Evolutionary conservation across 1,140 invertebrate genomes (phyloP).

Genomic region (Venturia canescens): DNA sequence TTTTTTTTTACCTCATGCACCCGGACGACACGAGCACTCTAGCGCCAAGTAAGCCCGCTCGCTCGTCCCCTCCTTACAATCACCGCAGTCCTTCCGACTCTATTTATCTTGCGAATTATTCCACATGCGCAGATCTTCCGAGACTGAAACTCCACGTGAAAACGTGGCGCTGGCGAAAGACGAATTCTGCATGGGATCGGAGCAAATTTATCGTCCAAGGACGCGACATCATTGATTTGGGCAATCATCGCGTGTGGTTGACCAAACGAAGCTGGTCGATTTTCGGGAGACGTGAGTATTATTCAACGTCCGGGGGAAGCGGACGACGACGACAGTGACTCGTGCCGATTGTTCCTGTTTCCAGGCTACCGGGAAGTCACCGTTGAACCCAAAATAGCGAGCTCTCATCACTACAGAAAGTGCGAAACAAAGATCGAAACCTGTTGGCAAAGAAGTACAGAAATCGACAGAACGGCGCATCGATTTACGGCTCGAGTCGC

Average conservation of each 20-base stretch:
- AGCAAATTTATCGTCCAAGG: slow-evolving; percentile 81
- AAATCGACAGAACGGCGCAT: slow-evolving; percentile 73
- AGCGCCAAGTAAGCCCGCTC: slow-evolving; percentile 64
- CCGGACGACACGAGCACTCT: slow-evolving; percentile 76
- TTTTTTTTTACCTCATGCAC: slow-evolving; percentile 81
- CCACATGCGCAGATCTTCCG: slow-evolving; percentile 48
- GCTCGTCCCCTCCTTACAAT: not conserved
- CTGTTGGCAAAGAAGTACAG: slow-evolving; percentile 75
- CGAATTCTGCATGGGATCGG: slow-evolving; percentile 78
- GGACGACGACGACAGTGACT: too few relatives aligned
- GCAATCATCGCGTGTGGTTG: slow-evolving; percentile 82
- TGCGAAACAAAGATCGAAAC: slow-evolving; percentile 77
- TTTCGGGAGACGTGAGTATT: slow-evolving; percentile 44
- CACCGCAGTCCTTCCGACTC: not conserved
- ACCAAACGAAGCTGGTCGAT: slow-evolving; percentile 55
- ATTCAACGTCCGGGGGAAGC: not conserved
- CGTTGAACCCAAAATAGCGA: slow-evolving; percentile 52
- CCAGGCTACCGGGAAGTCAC: slow-evolving; percentile 50
- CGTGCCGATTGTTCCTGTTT: too few relatives aligned
- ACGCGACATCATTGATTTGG: slow-evolving; percentile 78
- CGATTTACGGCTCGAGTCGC: slow-evolving; percentile 70
- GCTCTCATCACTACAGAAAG: slow-evolving; percentile 58
- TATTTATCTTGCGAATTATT: not conserved
- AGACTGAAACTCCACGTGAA: slow-evolving; percentile 76
- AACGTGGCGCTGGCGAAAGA: slow-evolving; percentile 75